These are phyloP conservation scores for Eupithecia pulchellata DNA, from an alignment of 2,888 invertebrate species.

Conservation along the genomic window DNA sequence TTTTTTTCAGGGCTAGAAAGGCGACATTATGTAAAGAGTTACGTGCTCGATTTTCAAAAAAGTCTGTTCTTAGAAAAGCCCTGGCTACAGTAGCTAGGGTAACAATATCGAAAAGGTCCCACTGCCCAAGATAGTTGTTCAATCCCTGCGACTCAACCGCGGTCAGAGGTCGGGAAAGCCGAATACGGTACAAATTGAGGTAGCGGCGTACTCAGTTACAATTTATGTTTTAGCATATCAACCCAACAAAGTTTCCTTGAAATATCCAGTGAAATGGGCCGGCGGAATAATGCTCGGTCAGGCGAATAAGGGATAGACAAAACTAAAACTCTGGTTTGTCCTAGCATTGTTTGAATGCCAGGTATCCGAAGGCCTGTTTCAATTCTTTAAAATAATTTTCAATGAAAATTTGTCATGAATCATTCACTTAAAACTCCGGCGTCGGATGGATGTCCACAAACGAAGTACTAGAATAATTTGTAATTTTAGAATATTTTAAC, in stretches of 20 bases:
- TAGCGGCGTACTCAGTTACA: constrained; percentile 26
- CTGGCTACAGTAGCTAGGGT: too few relatives aligned
- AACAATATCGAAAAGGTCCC: too few relatives aligned
- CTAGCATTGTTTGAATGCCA: not conserved
- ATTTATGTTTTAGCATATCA: constrained; percentile 7
- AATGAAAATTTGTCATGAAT: too few relatives aligned
- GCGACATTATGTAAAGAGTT: too few relatives aligned
- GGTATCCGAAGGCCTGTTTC: not conserved
- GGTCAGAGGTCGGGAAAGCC: constrained; percentile 43
- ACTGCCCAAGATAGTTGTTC: too few relatives aligned
- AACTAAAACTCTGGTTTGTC: not conserved
- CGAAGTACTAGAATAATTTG: too few relatives aligned
- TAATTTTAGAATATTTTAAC: too few relatives aligned
- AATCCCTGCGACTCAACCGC: constrained; percentile 29
- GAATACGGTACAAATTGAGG: constrained; percentile 33
- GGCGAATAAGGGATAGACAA: not conserved
- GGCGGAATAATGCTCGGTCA: not conserved
- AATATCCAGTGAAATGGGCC: not conserved
- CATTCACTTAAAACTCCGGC: too few relatives aligned
- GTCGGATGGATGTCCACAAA: too few relatives aligned
- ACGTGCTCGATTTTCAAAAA: too few relatives aligned
- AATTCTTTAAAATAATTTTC: too few relatives aligned
- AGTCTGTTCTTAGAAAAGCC: constrained; percentile 6
- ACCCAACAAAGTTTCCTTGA: not conserved
- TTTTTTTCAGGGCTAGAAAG: too few relatives aligned